Evolutionary conservation across 2,797 vertebrate species (phyloP).

Genomic region (Basileuterus tristriatus): DNA sequence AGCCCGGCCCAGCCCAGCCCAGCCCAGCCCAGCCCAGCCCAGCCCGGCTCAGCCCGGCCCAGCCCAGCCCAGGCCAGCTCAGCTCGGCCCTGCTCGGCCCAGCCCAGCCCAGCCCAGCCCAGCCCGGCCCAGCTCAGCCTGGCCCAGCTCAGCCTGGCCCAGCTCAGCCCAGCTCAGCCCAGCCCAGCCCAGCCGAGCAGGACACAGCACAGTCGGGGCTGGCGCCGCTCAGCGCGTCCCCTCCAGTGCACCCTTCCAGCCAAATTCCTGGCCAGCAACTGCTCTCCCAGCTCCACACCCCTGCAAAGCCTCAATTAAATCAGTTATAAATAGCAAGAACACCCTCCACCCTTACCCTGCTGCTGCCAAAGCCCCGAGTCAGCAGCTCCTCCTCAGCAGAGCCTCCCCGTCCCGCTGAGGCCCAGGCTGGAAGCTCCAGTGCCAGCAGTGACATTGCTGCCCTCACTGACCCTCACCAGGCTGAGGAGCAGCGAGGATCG

Average conservation of each 20-base stretch:
- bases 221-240: accelerated
- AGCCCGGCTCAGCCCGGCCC: not conserved
- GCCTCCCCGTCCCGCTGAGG: not conserved
- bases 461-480: not conserved
- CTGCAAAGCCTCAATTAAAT: conserved; percentile 5
- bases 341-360: not conserved
- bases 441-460: not conserved
- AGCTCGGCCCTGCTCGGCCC: not conserved
- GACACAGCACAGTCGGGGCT: not conserved
- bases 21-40: not conserved
- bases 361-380: conserved; percentile 11
- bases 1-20: not conserved
- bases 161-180: not conserved
- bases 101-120: accelerated
- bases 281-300: not conserved
- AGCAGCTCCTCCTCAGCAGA: not conserved
- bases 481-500: accelerated
- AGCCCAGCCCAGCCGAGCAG: not conserved
- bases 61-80: not conserved
- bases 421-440: not conserved
- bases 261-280: conserved; percentile 16
- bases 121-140: too few species aligned
- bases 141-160: not conserved
- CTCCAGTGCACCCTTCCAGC: not conserved
- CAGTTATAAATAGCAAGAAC: conserved; percentile 29